Conservation (phyloP, 2,888 invertebrate species). For the Sceliomorpha sp. region DNA sequence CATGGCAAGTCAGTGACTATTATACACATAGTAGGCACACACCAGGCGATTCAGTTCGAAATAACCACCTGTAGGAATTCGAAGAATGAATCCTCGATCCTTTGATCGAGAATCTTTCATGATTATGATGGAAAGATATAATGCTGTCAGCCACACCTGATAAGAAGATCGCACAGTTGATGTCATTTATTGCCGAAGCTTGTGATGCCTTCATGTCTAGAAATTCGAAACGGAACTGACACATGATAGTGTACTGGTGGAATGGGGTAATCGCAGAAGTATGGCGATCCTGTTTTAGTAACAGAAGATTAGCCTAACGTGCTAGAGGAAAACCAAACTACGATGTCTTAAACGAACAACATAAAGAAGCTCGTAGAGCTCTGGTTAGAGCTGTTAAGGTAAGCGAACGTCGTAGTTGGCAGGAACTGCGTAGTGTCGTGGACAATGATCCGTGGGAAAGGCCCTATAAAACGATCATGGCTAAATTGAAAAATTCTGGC, state of each 20-base stretch:
- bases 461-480: conserved; percentile 49
- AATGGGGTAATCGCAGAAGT: conserved; percentile 14
- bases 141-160: no score
- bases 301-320: conserved; percentile 23
- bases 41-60: no score
- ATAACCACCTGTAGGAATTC: no score
- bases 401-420: conserved; percentile 2
- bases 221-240: no score
- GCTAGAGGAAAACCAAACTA: conserved; percentile 10
- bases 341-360: conserved; percentile 18
- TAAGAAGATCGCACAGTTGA: no score
- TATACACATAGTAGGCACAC: neutral
- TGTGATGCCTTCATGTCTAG: conserved; percentile 9
- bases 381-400: neutral
- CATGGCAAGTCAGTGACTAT: neutral
- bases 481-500: conserved; percentile 16
- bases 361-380: neutral
- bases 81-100: no score
- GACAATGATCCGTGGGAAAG: neutral
- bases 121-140: no score
- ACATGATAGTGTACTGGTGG: no score
- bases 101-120: no score
- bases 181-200: neutral
- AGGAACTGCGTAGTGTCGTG: conserved; percentile 1
- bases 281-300: conserved; percentile 19